Conservation (phyloP, 2,797 vertebrate species). For the Lithobates pipiens region DNA sequence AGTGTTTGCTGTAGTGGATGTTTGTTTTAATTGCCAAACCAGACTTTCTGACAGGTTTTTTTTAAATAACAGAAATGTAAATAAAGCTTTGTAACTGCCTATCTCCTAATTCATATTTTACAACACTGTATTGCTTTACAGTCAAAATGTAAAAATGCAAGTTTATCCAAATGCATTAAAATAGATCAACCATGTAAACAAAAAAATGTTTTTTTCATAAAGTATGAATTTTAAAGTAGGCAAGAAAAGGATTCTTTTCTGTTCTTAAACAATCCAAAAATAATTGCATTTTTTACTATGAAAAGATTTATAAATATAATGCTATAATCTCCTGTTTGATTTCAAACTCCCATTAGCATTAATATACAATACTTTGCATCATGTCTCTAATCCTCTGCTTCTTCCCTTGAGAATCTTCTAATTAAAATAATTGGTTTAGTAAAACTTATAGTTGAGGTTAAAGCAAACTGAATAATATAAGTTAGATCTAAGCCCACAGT, state of each 20-base stretch:
- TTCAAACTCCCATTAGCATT: conserved; percentile 45
- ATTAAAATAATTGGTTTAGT: conserved; percentile 52
- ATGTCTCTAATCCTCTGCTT: conserved; percentile 39
- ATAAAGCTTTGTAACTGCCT: neutral
- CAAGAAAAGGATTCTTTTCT: neutral
- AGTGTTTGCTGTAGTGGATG: neutral
- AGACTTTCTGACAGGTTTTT: neutral
- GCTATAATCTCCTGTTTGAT: conserved; percentile 45
- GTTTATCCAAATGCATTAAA: conserved; percentile 12
- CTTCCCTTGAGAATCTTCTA: conserved; percentile 41
- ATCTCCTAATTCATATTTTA: neutral
- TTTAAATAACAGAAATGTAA: neutral
- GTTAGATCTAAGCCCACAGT: neutral
- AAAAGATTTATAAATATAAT: conserved; percentile 27
- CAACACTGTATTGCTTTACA: neutral
- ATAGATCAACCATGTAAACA: conserved; percentile 20
- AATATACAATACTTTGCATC: conserved; percentile 42
- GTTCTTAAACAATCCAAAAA: conserved; percentile 25
- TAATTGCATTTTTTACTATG: conserved; percentile 42
- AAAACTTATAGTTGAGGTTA: conserved; percentile 20
- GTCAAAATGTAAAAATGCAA: conserved; percentile 2
- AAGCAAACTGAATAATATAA: conserved; percentile 21
- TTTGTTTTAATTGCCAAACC: neutral
- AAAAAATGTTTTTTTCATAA: conserved; percentile 27
- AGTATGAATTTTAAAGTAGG: conserved; percentile 14